Evolutionary conservation across 2,888 invertebrate genomes (phyloP).

Genomic region (Dermolepida albohirtum): DNA sequence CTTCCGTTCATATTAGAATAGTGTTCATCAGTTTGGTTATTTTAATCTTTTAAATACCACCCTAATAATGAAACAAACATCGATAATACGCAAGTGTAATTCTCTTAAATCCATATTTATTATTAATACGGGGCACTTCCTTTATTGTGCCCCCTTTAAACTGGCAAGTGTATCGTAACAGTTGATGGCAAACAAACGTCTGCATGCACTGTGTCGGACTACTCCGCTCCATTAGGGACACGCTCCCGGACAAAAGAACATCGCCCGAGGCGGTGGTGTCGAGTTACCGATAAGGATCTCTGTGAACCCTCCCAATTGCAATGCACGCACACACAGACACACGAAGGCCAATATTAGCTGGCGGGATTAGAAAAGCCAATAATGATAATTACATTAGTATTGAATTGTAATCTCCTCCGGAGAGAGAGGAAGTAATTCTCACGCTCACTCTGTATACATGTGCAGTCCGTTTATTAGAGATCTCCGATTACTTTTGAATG

Average conservation of each 20-base stretch:
- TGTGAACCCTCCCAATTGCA: constrained; percentile 48
- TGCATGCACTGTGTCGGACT: constrained; percentile 41
- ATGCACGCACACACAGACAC: background rate
- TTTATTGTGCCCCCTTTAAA: constrained; percentile 27
- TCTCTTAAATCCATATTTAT: constrained; percentile 34
- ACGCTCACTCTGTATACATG: constrained; percentile 51
- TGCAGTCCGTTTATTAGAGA: constrained; percentile 25
- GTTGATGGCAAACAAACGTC: constrained; percentile 32
- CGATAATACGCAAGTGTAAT: constrained; percentile 8
- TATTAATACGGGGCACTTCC: constrained; percentile 32
- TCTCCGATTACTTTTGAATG: constrained; percentile 30
- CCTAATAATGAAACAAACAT: constrained; percentile 18
- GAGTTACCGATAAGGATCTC: constrained; percentile 60
- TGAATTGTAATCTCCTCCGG: constrained; percentile 62
- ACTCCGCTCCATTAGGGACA: constrained; percentile 59
- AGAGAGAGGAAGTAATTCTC: constrained; percentile 55
- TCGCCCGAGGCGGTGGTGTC: constrained; percentile 57
- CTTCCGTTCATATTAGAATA: too few relatives aligned
- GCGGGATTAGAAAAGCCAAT: constrained; percentile 65
- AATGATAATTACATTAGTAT: constrained; percentile 67
- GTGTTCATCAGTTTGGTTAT: too few relatives aligned
- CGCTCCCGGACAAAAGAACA: constrained; percentile 60
- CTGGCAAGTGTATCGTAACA: constrained; percentile 37
- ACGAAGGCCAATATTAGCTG: constrained; percentile 54
- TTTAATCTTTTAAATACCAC: too few relatives aligned